Evolutionary conservation across 2,113 vertebrate genomes (phyloP).

Genomic region (Ciconia stormi): DNA sequence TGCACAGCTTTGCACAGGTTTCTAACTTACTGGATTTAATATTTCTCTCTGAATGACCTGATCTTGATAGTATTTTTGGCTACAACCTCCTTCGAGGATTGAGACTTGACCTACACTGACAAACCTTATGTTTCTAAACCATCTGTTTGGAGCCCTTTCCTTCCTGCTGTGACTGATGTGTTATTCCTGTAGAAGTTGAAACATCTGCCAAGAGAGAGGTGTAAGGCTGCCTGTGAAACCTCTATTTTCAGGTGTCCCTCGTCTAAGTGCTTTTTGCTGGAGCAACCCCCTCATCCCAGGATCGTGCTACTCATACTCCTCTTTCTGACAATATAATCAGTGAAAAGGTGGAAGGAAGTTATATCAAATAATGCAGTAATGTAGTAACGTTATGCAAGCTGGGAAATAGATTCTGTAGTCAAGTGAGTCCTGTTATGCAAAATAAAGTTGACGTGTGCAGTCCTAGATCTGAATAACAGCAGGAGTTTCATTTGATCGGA

Average conservation of each 20-base stretch:
- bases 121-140: background rate
- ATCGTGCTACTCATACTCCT: background rate
- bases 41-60: background rate
- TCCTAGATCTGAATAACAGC: background rate
- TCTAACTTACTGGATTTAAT: background rate
- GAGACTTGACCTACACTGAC: background rate
- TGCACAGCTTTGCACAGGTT: background rate
- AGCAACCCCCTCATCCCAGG: background rate
- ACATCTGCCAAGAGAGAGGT: background rate
- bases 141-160: background rate
- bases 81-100: background rate
- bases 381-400: background rate
- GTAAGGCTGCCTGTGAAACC: background rate
- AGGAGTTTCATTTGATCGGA: background rate
- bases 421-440: background rate
- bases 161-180: background rate
- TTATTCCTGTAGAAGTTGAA: background rate
- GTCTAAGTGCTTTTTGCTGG: background rate
- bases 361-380: too few relatives aligned
- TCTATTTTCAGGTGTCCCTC: background rate
- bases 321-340: background rate
- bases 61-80: background rate
- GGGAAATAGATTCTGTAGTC: background rate
- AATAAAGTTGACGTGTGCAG: background rate
- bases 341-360: background rate